Conservation (phyloP, 2,113 vertebrate genomes). For the Syngnathus scovelli region DNA sequence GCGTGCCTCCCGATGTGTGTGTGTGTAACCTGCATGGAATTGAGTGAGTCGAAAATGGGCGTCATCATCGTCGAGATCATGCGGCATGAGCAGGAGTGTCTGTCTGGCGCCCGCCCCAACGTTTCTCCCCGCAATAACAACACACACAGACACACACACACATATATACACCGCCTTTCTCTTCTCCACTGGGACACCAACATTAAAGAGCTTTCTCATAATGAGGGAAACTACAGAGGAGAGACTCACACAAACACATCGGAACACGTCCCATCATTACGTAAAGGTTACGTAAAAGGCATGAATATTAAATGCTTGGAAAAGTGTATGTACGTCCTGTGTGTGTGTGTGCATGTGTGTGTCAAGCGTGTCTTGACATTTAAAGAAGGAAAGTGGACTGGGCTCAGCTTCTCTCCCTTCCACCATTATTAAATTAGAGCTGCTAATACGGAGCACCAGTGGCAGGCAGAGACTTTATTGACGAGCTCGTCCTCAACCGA, state of each 20-base stretch:
- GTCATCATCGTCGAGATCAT: slow-evolving; percentile 57
- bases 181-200: slow-evolving; percentile 64
- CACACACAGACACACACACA: neutral
- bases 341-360: slow-evolving; percentile 20
- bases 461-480: slow-evolving; percentile 2
- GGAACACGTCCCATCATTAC: slow-evolving; percentile 51
- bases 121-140: slow-evolving; percentile 61
- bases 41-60: slow-evolving; percentile 37
- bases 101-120: slow-evolving; percentile 46
- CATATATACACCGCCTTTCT: slow-evolving; percentile 20
- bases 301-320: slow-evolving; percentile 57
- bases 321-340: slow-evolving; percentile 14
- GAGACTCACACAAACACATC: slow-evolving; percentile 38
- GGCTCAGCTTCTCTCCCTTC: neutral
- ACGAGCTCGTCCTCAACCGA: neutral
- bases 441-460: neutral
- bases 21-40: slow-evolving; percentile 8
- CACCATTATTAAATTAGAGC: slow-evolving; percentile 1
- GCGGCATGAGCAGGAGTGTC: slow-evolving; percentile 51
- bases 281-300: slow-evolving; percentile 66
- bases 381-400: slow-evolving; percentile 1
- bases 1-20: neutral
- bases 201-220: slow-evolving; percentile 71
- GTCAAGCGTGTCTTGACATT: slow-evolving; percentile 6
- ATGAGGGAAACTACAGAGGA: slow-evolving; percentile 70